A percentile compares a stretch with the other conserved stretches of the same genome.
Conservation (phyloP, 1,140 invertebrate genomes). For the Drosophila grimshawi region DNA sequence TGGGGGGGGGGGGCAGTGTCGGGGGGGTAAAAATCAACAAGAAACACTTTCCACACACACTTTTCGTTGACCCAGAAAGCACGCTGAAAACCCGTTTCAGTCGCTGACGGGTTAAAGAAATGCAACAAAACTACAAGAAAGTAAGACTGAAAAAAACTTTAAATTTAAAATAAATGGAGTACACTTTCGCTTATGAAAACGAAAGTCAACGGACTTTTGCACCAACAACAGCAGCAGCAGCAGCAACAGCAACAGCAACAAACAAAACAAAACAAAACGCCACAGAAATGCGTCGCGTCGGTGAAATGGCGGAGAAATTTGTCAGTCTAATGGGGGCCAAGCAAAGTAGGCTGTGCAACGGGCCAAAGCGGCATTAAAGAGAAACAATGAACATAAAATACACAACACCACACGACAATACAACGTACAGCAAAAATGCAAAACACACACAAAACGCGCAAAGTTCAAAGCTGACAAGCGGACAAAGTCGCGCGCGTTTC, state of each 20-base stretch:
- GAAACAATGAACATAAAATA: conserved; percentile 12
- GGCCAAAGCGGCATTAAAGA: conserved; percentile 29
- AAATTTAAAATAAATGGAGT: conserved; percentile 78
- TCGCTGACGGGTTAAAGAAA: conserved; percentile 53
- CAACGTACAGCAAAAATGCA: conserved; percentile 7
- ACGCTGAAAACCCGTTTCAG: conserved; percentile 45
- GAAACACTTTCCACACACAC: conserved; percentile 67
- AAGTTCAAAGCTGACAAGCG: conserved; percentile 53
- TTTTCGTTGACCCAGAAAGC: conserved; percentile 74
- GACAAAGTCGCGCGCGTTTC: conserved; percentile 43
- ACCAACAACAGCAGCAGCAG: conserved; percentile 28
- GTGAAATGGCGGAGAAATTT: conserved; percentile 80
- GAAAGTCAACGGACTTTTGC: conserved; percentile 79
- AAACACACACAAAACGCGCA: conserved; percentile 22
- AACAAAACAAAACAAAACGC: conserved; percentile 10
- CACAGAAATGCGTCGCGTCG: conserved; percentile 38
- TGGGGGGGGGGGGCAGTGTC: too few species aligned
- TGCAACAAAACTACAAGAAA: conserved; percentile 51
- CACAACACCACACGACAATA: not conserved
- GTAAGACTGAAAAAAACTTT: conserved; percentile 60
- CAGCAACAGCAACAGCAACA: conserved; percentile 10
- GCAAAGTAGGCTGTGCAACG: conserved; percentile 39
- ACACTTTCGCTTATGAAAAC: conserved; percentile 83
- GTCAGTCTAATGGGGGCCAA: conserved; percentile 53
- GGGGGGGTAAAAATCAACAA: conserved; percentile 11